Evolutionary conservation across 2,113 vertebrate genomes (phyloP).

Genomic region (Bubo blakistoni): DNA sequence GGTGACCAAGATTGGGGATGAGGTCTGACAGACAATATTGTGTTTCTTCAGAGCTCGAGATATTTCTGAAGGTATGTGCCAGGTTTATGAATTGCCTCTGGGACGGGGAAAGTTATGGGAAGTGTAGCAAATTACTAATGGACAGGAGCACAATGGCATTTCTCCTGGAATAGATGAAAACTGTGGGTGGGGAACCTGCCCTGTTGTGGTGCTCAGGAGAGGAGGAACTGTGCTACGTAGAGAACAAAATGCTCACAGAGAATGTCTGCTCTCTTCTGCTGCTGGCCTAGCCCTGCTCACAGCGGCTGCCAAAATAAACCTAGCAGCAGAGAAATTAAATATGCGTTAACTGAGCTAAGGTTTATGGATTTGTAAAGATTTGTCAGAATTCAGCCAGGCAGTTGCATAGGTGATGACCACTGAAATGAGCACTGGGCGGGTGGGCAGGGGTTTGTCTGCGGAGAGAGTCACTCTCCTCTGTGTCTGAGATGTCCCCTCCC

Average conservation of each 20-base stretch:
- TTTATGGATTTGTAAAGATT: neutral
- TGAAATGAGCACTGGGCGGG: accelerated
- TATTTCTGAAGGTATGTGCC: neutral
- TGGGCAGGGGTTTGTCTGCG: neutral
- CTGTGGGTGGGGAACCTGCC: neutral
- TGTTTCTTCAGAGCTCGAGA: neutral
- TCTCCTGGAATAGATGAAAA: neutral
- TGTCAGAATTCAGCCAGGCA: neutral
- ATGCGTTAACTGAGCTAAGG: neutral
- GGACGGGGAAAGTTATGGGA: neutral
- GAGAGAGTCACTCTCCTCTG: neutral
- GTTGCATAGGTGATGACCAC: neutral
- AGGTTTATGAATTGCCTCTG: neutral
- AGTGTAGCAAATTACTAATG: neutral
- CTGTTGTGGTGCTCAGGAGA: neutral
- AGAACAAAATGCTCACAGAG: neutral
- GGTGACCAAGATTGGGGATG: neutral
- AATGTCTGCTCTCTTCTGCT: neutral
- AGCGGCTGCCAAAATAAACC: neutral
- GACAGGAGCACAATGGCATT: accelerated
- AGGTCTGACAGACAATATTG: neutral
- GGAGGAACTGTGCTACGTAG: accelerated
- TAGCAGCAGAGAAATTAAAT: neutral
- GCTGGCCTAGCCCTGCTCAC: neutral
- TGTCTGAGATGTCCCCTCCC: neutral